Conservation (phyloP, 2,888 invertebrate genomes). For the Priocnemis perturbator region DNA sequence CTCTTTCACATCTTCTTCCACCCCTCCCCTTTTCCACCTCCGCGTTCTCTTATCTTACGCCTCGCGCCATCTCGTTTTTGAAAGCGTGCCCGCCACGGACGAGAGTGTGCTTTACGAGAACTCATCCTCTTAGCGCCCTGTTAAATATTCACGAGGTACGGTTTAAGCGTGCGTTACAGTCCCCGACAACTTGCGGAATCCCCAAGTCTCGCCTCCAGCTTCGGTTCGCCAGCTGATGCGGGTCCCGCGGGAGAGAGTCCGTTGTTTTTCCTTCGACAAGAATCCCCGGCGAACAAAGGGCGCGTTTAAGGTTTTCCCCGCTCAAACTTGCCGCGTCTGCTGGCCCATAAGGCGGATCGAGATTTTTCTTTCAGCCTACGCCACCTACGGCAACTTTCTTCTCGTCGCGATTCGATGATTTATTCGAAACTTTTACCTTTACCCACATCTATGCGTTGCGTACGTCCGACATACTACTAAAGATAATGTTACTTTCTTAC, state of each 20-base stretch:
- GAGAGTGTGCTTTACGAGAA: constrained; percentile 38
- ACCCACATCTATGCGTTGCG: no score
- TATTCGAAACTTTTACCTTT: no score
- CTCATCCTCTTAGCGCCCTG: constrained; percentile 52
- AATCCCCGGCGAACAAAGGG: constrained; percentile 30
- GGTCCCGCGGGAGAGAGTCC: constrained; percentile 2
- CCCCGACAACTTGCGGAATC: constrained; percentile 37
- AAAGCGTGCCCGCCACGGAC: no score
- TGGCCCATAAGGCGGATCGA: constrained; percentile 14
- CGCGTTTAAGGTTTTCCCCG: constrained; percentile 41
- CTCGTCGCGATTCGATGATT: no score
- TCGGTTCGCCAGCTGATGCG: not conserved
- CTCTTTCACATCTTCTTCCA: not conserved
- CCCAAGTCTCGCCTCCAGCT: constrained; percentile 2
- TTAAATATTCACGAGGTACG: constrained; percentile 59
- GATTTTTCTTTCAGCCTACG: not conserved
- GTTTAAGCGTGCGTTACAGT: constrained; percentile 49
- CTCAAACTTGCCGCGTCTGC: constrained; percentile 36
- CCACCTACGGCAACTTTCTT: not conserved
- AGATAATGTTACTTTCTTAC: no score
- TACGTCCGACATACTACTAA: no score
- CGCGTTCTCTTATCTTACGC: not conserved
- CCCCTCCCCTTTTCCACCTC: constrained; percentile 2
- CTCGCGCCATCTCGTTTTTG: no score
- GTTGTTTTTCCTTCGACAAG: constrained; percentile 19